Evolutionary conservation across 1,140 invertebrate species (phyloP), one percentile per base, ranked within the genome.

Genomic region (Calliopsis andreniformis): DNA sequence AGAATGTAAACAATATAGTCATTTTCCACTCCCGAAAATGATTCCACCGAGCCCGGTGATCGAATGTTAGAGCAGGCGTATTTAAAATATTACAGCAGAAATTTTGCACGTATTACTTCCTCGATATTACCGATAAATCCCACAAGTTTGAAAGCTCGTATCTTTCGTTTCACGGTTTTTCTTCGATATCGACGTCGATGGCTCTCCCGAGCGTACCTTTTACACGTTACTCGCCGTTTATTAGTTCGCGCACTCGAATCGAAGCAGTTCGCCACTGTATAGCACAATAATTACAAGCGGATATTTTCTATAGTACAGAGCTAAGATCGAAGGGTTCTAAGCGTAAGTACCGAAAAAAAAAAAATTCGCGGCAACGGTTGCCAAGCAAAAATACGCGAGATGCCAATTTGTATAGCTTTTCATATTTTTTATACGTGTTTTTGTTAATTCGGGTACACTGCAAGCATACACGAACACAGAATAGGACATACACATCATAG

Each of bases 361-460:
- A n/a, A n/a, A n/a, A n/a, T n/a, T 59, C 43, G 64, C 30, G 64
- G 28, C 23, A 49, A 49, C 18, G 32, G 49, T 35, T 23, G 53
- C 32, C 12, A 2, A 16, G n/a, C 32, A 39, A 51, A 30, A n/a
- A n/a, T n/a, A 51, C 8, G 43, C 42, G 25, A 47, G 20, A 58
- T 49, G 64, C 64, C 63, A 68, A 69, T 47, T 66, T 76, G 23
- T 76, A 76, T 49, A 59, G 51, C 45, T 69, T 76, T 69, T 76
- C 73, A 76, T 76, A 76, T 76, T 76, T 76, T 76, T 76, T 53
- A 76, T 76, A 76, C 63, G 64, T 43, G 32, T 20, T 51, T 69
- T 69, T 58, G 73, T 76, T 76, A 61, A 49, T 68, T 68, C 53
- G 63, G 43, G 18, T 49, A 67, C 30, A 30, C 18, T 18, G 39